Conservation (phyloP, 1,140 invertebrate genomes). For the Steinernema khuongi region DNA sequence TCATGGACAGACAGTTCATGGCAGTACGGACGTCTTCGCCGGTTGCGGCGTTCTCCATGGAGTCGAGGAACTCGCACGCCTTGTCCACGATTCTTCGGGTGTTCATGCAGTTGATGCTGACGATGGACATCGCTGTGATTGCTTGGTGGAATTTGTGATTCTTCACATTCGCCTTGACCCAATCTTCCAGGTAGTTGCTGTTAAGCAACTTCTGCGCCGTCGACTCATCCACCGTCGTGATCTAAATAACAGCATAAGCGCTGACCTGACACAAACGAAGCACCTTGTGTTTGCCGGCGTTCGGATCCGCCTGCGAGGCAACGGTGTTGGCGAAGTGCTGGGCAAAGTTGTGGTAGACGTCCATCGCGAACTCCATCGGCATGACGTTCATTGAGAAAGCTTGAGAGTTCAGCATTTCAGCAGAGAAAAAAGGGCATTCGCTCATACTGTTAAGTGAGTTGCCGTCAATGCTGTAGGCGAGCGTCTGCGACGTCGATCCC, state of each 20-base stretch:
- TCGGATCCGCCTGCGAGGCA: neutral
- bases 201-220: neutral
- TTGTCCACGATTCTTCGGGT: conserved; percentile 37
- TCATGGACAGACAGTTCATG: conserved; percentile 34
- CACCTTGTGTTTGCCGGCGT: neutral
- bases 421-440: neutral
- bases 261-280: neutral
- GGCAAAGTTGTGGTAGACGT: conserved; percentile 7
- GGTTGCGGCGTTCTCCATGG: conserved; percentile 33
- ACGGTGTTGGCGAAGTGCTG: conserved; percentile 3
- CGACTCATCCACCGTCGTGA: neutral
- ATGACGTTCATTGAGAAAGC: conserved; percentile 10
- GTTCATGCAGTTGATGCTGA: conserved; percentile 40
- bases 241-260: neutral
- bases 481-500: neutral
- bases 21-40: conserved; percentile 34
- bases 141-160: conserved; percentile 4
- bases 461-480: neutral
- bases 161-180: neutral
- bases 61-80: conserved; percentile 40
- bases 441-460: neutral
- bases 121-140: conserved; percentile 31
- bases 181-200: neutral
- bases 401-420: neutral
- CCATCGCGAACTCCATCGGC: conserved; percentile 4